Base-by-base conservation (phyloP, 2,888 invertebrate species). In the Alviniconcha strummeri region DNA sequence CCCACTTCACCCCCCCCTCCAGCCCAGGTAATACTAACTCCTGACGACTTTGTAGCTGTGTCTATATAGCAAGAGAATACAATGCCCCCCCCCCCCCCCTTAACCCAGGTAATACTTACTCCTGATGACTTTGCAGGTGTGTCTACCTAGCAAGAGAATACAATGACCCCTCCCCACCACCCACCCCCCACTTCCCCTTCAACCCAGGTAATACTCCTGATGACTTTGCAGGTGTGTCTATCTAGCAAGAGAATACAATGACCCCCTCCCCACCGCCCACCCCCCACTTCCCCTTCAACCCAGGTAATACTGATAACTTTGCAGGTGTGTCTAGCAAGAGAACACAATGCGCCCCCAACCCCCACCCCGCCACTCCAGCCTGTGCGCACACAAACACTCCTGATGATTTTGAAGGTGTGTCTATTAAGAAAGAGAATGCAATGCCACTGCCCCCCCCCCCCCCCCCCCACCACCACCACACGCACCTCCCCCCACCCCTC, bases 341-440 rank as follows among this genome's bases (percentile, higher is more conserved):
- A 0, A 95, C 93, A 93, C 99, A 99, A 9, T 98, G 99, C 0
- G 89, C 96, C 0, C 95, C 95, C 93, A 99, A 99, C 64, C 96
- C 95, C 93, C 99, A 99, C 90, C n/a, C n/a, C n/a, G 3, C 36
- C 36, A 36, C 36, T 36, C 36, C 36, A 36, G 36, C 36, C 36
- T 36, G 36, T 36, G 36, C 36, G 1, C 36, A 36, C 36, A 36
- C 36, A 55, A 36, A 36, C 36, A 36, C 36, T 36, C 36, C 36
- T 36, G 36, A 36, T 36, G 36, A 36, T 36, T 36, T 36, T 36
- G 36, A 36, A 36, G 36, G 36, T 36, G 36, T 36, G 36, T 36
- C 36, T 36, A 83, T 92, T 96, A 0, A 36, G 36, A 36, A 36
- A 36, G 36, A 36, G 36, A 36, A 36, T 36, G 3, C 36, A 36